Base-by-base conservation (phyloP, 1,140 invertebrate genomes). In the Zophobas morio region DNA sequence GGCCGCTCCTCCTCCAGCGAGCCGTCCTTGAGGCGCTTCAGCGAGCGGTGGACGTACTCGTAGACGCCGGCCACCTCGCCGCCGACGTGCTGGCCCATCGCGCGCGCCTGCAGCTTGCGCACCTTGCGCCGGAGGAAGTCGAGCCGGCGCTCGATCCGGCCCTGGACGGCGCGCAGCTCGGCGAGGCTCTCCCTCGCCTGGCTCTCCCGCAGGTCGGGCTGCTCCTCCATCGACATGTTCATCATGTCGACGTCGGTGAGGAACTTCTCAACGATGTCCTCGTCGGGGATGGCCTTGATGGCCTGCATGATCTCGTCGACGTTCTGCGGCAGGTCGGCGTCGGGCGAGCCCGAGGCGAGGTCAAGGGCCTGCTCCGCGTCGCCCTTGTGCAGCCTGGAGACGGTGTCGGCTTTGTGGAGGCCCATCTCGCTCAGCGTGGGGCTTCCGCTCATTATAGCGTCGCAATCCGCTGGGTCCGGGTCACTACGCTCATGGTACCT, bases 11-110 rank as follows among this genome's bases (percentile, higher is more conserved):
- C 78, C 2, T 75, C 57, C 20, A 49, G 5, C 20, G 66, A 35
- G 35, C 34, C 54, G 33, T 83, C 82, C 76, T 83, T 83, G 1
- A 79, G 54, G 70, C 81, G 79, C 86, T 80, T 88, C 85, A 81
- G 86, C 79, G 84, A 88, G 4, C 86, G 88, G 75, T 92, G 90
- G 49, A 93, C 90, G 84, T 93, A 86, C 83, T 94, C 92, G 83
- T 96, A 87, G 73, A 95, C 89, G 72, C 92, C 90, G 8, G 90
- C 89, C 1, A 94, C 90, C 85, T 97, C 94, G 74, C 94, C 92
- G 66, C 91, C 91, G 35, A 92, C 88, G 84, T 96, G 94, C 63
- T 90, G 90, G 6, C 94, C 93, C 78, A 95, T 88, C 20, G 92
- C 87, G 63, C 90, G 88, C 0, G 91, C 89, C 85, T 96, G 94